Conservation (phyloP, 2,888 invertebrate genomes). For the Aelia acuminata region DNA sequence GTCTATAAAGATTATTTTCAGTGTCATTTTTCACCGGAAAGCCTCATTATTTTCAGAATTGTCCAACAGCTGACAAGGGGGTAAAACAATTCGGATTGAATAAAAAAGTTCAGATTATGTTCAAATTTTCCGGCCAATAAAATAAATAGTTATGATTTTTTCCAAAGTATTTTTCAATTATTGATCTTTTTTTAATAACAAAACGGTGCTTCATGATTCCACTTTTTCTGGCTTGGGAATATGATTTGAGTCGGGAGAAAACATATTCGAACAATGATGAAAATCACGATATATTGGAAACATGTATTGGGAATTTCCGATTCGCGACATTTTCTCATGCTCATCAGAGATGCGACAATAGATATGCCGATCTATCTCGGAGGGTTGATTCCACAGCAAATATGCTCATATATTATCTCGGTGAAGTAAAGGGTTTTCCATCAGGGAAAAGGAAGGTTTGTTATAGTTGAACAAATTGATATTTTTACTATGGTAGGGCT, state of each 20-base stretch:
- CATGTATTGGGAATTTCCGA: neutral
- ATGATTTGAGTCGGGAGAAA: neutral
- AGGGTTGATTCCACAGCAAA: neutral
- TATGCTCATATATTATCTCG: slow-evolving; percentile 4
- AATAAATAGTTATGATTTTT: too few species aligned
- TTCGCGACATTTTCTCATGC: slow-evolving; percentile 1
- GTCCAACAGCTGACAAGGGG: too few species aligned
- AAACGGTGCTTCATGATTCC: too few species aligned
- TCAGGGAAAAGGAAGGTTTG: neutral
- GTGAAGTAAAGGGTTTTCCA: neutral
- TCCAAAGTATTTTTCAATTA: too few species aligned
- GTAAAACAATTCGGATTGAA: too few species aligned
- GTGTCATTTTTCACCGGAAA: too few species aligned
- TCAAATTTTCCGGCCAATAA: too few species aligned
- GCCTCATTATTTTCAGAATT: too few species aligned
- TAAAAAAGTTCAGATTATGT: too few species aligned
- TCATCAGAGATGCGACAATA: slow-evolving; percentile 18
- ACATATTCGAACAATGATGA: neutral
- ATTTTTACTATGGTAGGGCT: neutral
- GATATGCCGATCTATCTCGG: neutral
- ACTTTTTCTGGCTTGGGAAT: neutral
- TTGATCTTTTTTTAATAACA: too few species aligned
- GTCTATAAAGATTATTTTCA: too few species aligned
- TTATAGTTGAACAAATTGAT: neutral
- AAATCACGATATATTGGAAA: neutral